Percentiles rank a stretch among this genome's conserved stretches.
Evolutionary conservation across 2,797 vertebrate genomes (phyloP).

Genomic region (Phrynocephalus guinanensis): DNA sequence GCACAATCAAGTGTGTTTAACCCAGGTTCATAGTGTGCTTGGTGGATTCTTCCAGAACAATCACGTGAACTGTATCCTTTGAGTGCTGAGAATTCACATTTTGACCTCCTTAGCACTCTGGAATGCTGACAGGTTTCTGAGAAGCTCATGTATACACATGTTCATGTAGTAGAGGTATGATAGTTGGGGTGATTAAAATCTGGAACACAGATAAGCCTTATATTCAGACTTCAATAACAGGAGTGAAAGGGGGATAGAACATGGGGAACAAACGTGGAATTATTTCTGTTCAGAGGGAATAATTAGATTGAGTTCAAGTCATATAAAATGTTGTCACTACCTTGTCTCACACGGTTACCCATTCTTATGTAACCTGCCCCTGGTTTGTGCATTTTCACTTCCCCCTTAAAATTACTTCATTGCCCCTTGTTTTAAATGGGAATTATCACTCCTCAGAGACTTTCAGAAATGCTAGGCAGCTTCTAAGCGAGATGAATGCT

Average conservation of each 20-base stretch:
- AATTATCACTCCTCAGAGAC: neutral
- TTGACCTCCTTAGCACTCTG: neutral
- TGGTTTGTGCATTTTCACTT: neutral
- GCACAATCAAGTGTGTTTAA: neutral
- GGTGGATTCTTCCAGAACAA: neutral
- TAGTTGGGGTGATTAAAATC: neutral
- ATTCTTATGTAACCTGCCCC: neutral
- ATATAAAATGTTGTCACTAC: neutral
- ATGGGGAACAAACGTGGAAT: neutral
- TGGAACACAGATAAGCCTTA: neutral
- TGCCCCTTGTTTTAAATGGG: neutral
- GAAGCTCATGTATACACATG: neutral
- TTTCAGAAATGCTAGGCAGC: neutral
- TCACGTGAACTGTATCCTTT: too few relatives aligned
- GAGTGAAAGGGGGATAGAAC: neutral
- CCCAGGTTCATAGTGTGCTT: neutral
- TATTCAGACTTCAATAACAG: neutral
- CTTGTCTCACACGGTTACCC: neutral
- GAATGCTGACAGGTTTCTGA: neutral
- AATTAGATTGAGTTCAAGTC: neutral
- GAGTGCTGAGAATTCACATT: neutral
- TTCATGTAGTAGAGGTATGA: neutral
- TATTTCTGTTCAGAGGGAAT: neutral
- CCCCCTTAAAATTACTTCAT: neutral
- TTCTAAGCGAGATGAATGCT: neutral